Conservation (phyloP, 2,797 vertebrate species). For the Pangasius macronema region DNA sequence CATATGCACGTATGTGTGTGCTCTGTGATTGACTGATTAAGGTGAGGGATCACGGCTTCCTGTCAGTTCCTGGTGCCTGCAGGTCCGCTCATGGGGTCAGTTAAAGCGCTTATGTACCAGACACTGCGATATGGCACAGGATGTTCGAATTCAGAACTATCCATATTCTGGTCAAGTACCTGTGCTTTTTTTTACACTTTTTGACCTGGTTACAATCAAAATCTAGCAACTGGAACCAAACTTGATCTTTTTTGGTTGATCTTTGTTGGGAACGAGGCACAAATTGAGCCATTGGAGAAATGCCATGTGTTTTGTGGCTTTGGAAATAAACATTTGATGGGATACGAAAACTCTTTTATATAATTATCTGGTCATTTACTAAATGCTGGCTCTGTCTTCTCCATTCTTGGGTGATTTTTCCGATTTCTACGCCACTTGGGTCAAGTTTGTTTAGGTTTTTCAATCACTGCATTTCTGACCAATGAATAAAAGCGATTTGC, state of each 20-base stretch:
- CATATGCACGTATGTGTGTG: neutral
- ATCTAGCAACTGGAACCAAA: neutral
- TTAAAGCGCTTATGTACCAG: neutral
- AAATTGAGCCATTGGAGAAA: neutral
- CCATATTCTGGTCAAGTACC: neutral
- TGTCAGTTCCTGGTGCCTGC: constrained; percentile 8
- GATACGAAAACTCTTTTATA: neutral
- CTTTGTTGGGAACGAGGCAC: neutral
- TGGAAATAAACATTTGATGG: neutral
- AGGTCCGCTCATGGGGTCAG: neutral
- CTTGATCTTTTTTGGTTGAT: neutral
- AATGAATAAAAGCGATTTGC: neutral
- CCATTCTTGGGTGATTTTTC: neutral
- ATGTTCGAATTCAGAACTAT: neutral
- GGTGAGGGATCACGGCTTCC: neutral
- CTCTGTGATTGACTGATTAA: constrained; percentile 9
- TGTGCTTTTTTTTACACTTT: neutral
- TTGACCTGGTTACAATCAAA: neutral
- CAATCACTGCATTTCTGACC: neutral
- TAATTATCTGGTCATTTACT: neutral
- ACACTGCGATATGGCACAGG: neutral
- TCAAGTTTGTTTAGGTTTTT: neutral
- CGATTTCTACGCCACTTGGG: neutral
- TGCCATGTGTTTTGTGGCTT: neutral
- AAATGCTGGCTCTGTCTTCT: neutral